Conservation (phyloP, 2,888 invertebrate species). For the Formica aserva region DNA sequence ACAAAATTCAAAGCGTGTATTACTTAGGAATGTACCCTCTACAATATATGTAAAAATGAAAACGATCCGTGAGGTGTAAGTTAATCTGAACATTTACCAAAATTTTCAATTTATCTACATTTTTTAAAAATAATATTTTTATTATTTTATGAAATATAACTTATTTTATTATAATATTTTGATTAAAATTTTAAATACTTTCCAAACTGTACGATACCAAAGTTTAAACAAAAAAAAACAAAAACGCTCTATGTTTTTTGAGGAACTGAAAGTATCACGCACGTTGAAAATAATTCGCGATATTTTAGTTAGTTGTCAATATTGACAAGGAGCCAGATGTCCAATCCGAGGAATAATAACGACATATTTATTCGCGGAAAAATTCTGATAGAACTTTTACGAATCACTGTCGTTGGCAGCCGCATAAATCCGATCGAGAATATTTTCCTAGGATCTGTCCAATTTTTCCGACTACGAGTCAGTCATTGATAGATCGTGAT, state of each 20-base stretch:
- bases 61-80: too few species aligned
- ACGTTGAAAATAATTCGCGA: not conserved
- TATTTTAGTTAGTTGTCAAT: slow-evolving; percentile 21
- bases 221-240: not conserved
- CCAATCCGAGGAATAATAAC: not conserved
- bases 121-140: not conserved
- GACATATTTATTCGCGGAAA: slow-evolving; percentile 5
- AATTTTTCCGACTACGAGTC: slow-evolving; percentile 10
- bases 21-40: too few species aligned
- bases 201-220: not conserved
- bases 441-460: slow-evolving; percentile 31
- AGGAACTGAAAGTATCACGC: not conserved
- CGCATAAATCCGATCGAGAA: slow-evolving; percentile 11
- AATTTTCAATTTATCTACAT: not conserved
- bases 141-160: not conserved
- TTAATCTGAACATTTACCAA: too few species aligned
- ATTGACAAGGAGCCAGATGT: not conserved
- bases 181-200: not conserved
- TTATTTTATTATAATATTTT: not conserved
- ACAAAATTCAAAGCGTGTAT: too few species aligned
- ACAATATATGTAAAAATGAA: too few species aligned
- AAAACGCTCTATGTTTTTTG: too few species aligned
- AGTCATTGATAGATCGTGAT: slow-evolving; percentile 24
- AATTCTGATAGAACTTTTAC: slow-evolving; percentile 31
- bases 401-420: slow-evolving; percentile 37